phyloP scores from a whole-genome alignment of 2,797 vertebrate species.

The Podarcis siculus region DNA sequence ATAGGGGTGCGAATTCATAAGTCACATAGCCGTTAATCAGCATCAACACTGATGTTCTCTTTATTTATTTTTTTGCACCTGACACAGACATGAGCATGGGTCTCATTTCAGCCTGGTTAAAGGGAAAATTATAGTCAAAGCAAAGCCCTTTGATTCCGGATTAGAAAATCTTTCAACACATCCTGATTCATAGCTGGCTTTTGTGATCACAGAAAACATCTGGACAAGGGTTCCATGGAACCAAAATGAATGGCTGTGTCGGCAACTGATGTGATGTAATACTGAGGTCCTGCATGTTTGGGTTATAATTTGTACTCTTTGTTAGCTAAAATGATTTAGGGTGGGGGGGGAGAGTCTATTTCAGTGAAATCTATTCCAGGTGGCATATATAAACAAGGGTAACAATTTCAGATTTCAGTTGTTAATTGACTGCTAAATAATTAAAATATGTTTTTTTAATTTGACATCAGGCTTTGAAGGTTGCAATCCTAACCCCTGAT shows the following conservation, averaged over 20 bases:
- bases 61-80: conserved; percentile 32
- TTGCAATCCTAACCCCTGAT: no score
- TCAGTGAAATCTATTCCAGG: neutral
- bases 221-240: neutral
- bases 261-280: neutral
- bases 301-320: neutral
- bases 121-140: conserved; percentile 1
- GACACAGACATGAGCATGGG: conserved; percentile 15
- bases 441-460: neutral
- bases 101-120: neutral
- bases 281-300: neutral
- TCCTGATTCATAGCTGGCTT: neutral
- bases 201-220: neutral
- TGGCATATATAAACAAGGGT: neutral
- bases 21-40: conserved; percentile 44
- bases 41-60: neutral
- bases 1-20: conserved; percentile 46
- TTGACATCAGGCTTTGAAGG: neutral
- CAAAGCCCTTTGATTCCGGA: neutral
- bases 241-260: neutral
- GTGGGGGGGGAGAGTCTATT: neutral
- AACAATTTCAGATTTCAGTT: neutral
- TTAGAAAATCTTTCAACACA: neutral
- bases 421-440: neutral
- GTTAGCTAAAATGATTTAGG: neutral